phyloP scores from a whole-genome alignment of 2,888 invertebrate species.

The Noctua fimbriata region DNA sequence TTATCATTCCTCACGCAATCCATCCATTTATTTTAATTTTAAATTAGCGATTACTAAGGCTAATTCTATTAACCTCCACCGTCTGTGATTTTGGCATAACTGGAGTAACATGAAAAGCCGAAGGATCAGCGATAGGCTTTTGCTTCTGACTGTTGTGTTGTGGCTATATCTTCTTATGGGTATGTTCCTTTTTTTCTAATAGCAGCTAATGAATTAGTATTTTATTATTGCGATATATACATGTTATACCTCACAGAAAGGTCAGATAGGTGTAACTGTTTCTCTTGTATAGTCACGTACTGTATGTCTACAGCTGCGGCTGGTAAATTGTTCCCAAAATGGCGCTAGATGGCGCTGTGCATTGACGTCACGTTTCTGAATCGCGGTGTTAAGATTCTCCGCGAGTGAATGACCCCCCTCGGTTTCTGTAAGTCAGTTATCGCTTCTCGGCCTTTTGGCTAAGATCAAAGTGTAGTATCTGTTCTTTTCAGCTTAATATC shows the following conservation, averaged over 20 bases:
- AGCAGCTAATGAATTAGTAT: neutral
- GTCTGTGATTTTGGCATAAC: neutral
- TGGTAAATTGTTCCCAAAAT: neutral
- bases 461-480: slow-evolving; percentile 34
- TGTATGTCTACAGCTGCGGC: neutral
- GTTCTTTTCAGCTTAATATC: slow-evolving; percentile 26
- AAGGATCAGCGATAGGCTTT: neutral
- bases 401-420: slow-evolving; percentile 13
- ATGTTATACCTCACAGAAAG: neutral
- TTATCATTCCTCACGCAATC: neutral
- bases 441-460: slow-evolving; percentile 38
- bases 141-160: neutral
- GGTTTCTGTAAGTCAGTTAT: neutral
- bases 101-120: neutral
- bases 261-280: neutral
- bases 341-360: slow-evolving; percentile 2
- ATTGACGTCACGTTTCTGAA: slow-evolving; percentile 1
- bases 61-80: neutral
- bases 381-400: slow-evolving; percentile 34
- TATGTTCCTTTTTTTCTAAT: neutral
- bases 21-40: neutral
- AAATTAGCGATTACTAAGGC: neutral
- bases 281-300: neutral
- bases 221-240: neutral
- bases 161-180: neutral